Conservation (phyloP, 2,888 invertebrate genomes). For the Nemotelus nigrinus region DNA sequence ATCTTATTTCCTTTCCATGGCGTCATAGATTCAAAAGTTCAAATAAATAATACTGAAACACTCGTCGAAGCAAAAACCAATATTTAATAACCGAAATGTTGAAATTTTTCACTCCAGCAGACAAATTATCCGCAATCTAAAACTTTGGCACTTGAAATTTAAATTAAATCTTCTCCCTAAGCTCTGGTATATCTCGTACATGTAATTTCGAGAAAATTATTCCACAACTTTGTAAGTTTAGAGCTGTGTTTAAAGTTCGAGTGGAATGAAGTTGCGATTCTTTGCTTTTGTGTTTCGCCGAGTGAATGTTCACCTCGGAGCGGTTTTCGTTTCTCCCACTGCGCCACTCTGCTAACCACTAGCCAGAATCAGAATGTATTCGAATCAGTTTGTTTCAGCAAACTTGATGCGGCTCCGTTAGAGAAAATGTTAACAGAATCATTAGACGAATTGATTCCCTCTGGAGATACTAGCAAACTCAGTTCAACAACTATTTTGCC, state of each 20-base stretch:
- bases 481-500: neutral
- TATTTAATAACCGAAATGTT: no score
- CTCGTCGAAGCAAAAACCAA: no score
- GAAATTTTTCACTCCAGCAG: neutral
- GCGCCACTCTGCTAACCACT: neutral
- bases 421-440: slow-evolving; percentile 2
- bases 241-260: slow-evolving; percentile 24
- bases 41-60: no score
- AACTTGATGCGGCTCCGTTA: neutral
- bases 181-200: neutral
- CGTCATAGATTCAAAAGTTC: no score
- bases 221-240: slow-evolving; percentile 30
- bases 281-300: neutral
- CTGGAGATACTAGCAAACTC: neutral
- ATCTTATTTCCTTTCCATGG: no score
- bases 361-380: no score
- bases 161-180: slow-evolving; percentile 30
- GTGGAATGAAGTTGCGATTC: neutral
- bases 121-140: slow-evolving; percentile 2
- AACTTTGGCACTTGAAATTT: slow-evolving; percentile 23
- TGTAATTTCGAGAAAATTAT: slow-evolving; percentile 15
- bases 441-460: slow-evolving; percentile 11
- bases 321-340: neutral
- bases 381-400: no score
- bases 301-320: neutral